Conservation (phyloP, 2,888 invertebrate species). For the Apamea epomidion region DNA sequence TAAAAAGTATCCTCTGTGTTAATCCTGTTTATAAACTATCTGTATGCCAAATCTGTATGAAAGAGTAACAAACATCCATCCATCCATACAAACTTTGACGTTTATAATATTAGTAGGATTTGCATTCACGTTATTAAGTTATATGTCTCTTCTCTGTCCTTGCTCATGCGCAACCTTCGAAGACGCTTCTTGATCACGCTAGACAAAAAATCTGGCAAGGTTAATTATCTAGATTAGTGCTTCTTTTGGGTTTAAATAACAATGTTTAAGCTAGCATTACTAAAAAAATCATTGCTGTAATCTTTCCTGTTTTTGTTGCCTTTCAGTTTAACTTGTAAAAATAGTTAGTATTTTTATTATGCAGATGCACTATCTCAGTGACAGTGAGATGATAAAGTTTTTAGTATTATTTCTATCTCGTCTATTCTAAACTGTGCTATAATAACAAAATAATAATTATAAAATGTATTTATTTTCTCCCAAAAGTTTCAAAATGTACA, state of each 20-base stretch:
- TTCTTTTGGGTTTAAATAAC: conserved; percentile 3
- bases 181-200: conserved; percentile 20
- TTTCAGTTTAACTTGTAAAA: background rate
- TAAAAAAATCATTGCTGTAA: background rate
- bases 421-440: background rate
- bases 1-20: too few relatives aligned
- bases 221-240: conserved; percentile 19
- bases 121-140: background rate
- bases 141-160: conserved; percentile 21
- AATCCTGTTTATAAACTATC: too few relatives aligned
- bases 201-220: conserved; percentile 47
- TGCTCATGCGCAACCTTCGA: conserved; percentile 8
- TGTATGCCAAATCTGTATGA: too few relatives aligned
- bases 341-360: background rate
- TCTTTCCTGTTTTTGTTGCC: background rate
- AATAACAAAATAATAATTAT: too few relatives aligned
- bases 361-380: too few relatives aligned
- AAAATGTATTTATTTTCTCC: too few relatives aligned
- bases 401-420: background rate
- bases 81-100: too few relatives aligned
- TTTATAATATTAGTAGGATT: background rate
- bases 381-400: background rate
- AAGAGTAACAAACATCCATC: too few relatives aligned
- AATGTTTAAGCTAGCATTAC: conserved; percentile 18
- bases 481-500: too few relatives aligned